phyloP scores from a whole-genome alignment of 2,797 vertebrate species.

The Rhadinocentrus ornatus region DNA sequence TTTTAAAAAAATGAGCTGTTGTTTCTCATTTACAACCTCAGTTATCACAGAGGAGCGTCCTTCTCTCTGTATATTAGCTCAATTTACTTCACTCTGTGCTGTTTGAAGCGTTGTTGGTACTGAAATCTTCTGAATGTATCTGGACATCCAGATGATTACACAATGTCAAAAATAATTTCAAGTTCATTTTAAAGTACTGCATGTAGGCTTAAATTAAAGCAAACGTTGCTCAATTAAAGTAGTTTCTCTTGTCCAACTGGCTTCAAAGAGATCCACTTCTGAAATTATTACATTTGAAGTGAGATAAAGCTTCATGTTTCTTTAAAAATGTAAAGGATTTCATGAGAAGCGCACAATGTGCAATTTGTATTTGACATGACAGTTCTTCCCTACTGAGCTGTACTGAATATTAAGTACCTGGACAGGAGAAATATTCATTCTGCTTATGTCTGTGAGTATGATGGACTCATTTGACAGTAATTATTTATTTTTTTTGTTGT shows the following conservation, averaged over 20 bases:
- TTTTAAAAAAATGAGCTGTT: constrained; percentile 43
- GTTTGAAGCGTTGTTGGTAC: neutral
- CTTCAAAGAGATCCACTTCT: neutral
- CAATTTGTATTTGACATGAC: no score
- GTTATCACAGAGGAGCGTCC: constrained; percentile 28
- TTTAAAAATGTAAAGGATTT: neutral
- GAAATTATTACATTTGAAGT: neutral
- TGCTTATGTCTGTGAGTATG: neutral
- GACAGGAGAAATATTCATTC: neutral
- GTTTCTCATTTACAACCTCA: constrained; percentile 32
- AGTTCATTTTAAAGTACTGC: neutral
- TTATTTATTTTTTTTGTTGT: no score
- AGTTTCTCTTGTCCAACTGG: neutral
- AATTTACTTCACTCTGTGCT: constrained; percentile 13
- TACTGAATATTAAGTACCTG: neutral
- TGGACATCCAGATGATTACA: neutral
- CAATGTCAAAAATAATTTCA: neutral
- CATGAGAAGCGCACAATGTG: neutral
- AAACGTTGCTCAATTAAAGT: neutral
- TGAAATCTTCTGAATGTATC: neutral
- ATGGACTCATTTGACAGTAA: neutral
- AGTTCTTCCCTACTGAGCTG: neutral
- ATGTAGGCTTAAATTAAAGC: neutral
- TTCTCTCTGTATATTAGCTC: constrained; percentile 15
- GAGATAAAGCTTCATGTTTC: neutral